phyloP scores from a whole-genome alignment of 2,888 invertebrate species.

The Lampropteryx suffumata region DNA sequence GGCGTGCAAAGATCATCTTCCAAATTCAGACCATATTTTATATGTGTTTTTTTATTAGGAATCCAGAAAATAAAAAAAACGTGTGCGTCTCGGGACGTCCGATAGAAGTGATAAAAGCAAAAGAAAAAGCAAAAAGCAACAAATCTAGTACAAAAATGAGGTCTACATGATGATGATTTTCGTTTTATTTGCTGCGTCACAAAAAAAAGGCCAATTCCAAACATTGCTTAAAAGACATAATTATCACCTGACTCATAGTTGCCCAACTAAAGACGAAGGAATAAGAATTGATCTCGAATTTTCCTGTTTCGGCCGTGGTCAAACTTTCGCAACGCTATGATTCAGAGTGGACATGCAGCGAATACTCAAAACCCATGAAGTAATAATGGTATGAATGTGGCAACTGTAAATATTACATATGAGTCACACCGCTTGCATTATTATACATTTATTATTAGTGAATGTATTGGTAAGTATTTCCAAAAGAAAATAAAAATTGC shows the following conservation, averaged over 20 bases:
- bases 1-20: too few species aligned
- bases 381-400: not conserved
- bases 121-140: too few species aligned
- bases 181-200: not conserved
- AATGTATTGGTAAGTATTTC: too few species aligned
- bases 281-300: constrained; percentile 48
- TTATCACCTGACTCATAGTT: constrained; percentile 50
- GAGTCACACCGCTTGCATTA: not conserved
- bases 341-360: constrained; percentile 42
- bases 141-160: too few species aligned
- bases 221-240: constrained; percentile 28
- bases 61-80: too few species aligned
- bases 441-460: too few species aligned
- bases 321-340: constrained; percentile 66
- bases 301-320: constrained; percentile 54
- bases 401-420: not conserved
- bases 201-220: constrained; percentile 9
- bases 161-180: too few species aligned
- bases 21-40: too few species aligned
- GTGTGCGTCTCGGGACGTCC: too few species aligned
- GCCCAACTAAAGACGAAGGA: constrained; percentile 50
- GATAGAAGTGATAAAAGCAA: too few species aligned
- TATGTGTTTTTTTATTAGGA: too few species aligned
- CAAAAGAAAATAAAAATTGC: too few species aligned
- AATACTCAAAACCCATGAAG: constrained; percentile 15